Percentiles rank a stretch among this genome's conserved stretches.
These are phyloP conservation scores for Halcyon badia DNA, from an alignment of 2,797 vertebrate genomes.

Conservation along the genomic window DNA sequence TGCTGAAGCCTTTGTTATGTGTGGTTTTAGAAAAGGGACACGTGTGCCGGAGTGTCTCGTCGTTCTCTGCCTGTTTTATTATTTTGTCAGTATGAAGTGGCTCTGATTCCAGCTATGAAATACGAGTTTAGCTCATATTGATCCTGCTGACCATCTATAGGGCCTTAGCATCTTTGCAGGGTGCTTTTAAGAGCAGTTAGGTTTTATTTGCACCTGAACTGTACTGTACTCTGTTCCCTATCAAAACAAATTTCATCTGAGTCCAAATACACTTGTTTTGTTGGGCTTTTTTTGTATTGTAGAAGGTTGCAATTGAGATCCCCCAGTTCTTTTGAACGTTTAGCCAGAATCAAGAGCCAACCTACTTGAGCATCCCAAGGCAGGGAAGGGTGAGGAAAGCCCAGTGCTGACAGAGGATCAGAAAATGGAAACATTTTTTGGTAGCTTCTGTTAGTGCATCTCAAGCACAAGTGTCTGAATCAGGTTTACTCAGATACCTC, in stretches of 20 bases:
- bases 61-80: constrained; percentile 4
- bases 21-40: not conserved
- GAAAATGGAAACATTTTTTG: not conserved
- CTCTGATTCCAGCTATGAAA: constrained; percentile 23
- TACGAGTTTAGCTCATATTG: constrained; percentile 39
- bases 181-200: constrained; percentile 14
- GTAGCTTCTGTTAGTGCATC: not conserved
- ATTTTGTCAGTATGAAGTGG: not conserved
- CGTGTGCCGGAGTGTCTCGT: not conserved
- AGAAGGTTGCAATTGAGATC: not conserved
- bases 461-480: not conserved
- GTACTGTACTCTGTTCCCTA: not conserved
- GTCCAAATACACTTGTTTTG: not conserved
- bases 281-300: not conserved
- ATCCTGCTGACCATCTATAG: not conserved
- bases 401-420: not conserved
- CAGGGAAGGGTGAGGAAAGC: not conserved
- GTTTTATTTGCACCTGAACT: constrained; percentile 5
- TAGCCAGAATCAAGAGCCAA: not conserved
- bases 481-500: not conserved
- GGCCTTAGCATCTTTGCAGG: constrained; percentile 6
- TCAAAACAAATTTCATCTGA: not conserved
- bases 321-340: not conserved
- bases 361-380: not conserved
- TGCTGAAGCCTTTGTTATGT: constrained; percentile 8